Base-by-base conservation (phyloP, 2,888 invertebrate genomes). In the Agonopterix arenella region DNA sequence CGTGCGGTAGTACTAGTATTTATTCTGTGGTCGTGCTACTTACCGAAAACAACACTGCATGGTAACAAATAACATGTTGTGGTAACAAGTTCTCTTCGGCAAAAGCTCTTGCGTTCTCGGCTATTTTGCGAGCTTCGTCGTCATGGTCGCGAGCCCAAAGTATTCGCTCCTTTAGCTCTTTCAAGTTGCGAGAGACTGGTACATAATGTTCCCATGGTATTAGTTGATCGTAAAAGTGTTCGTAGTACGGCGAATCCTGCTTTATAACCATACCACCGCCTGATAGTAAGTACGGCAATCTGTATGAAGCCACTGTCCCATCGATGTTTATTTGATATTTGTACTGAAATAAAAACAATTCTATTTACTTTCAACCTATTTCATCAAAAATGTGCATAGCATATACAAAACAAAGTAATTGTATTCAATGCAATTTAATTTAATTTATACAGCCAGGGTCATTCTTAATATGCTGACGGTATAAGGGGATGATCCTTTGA, bases 281-380 rank as follows among this genome's bases (percentile, higher is more conserved):
- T 44, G 93, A 95, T 55, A 99, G 80, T 13, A 99, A 90, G 76
- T 97, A 98, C 0, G 98, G 98, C 59, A 98, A 91, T 55, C 98
- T 91, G 79, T 98, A 99, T 0, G 98, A 97, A 13, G 98, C 98
- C 11, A 99, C 98, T 41, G 98, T 97, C 11, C 99, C 99, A 88
- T 99, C 99, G 50, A 99, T 90, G 69, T 94, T 97, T 36, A 99
- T 80, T 84, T 97, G 97, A 80, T 98, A 99, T 88, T 98, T 98
- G 76, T 95, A 97, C 98, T 98, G 86, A 45, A 74, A 92, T 79
- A 58, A 54, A 66, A 59, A 63, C 49, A 48, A 40, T 41, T 38
- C 38, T 7, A 38, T 38, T 9, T n/a, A n/a, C 10, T 4, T 40
- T 40, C 4, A 2, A 40, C 10, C 9, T 7, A 40, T 40, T 28